Evolutionary conservation across 2,888 invertebrate species (phyloP).

Genomic region (Urechis unicinctus): DNA sequence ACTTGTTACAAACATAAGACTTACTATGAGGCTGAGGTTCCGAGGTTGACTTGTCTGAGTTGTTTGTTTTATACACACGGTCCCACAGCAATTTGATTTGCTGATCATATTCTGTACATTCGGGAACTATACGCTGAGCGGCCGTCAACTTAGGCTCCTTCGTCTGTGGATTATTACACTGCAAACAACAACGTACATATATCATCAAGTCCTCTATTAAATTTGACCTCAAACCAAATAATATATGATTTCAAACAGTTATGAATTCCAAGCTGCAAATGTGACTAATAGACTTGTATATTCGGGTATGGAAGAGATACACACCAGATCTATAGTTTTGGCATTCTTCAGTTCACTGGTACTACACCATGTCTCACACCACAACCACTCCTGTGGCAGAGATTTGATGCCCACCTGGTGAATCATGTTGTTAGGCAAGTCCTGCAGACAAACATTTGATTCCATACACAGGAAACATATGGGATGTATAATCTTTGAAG

Average conservation of each 20-base stretch:
- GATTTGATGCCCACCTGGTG: constrained; percentile 93
- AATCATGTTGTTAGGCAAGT: constrained; percentile 99
- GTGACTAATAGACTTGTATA: too few relatives aligned
- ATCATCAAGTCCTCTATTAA: too few relatives aligned
- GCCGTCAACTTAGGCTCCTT: constrained; percentile 98
- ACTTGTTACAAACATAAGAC: too few relatives aligned
- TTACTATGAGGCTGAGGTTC: too few relatives aligned
- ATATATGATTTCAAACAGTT: not conserved
- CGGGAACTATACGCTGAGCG: constrained; percentile 91
- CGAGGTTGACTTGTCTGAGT: not conserved
- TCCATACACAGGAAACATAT: not conserved
- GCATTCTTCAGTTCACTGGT: constrained; percentile 80
- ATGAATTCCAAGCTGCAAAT: constrained; percentile 37
- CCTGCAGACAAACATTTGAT: constrained; percentile 58
- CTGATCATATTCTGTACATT: constrained; percentile 93
- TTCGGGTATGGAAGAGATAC: constrained; percentile 32
- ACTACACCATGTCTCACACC: constrained; percentile 98
- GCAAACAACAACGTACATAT: constrained; percentile 29
- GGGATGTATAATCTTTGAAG: too few relatives aligned
- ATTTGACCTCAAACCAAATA: too few relatives aligned
- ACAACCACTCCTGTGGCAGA: constrained; percentile 97
- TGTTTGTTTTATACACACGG: constrained; percentile 6
- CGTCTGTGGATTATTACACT: constrained; percentile 99
- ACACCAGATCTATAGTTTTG: constrained; percentile 96
- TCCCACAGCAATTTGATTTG: constrained; percentile 72